Conservation (phyloP, 2,888 invertebrate genomes). For the Chrysina gloriosa region DNA sequence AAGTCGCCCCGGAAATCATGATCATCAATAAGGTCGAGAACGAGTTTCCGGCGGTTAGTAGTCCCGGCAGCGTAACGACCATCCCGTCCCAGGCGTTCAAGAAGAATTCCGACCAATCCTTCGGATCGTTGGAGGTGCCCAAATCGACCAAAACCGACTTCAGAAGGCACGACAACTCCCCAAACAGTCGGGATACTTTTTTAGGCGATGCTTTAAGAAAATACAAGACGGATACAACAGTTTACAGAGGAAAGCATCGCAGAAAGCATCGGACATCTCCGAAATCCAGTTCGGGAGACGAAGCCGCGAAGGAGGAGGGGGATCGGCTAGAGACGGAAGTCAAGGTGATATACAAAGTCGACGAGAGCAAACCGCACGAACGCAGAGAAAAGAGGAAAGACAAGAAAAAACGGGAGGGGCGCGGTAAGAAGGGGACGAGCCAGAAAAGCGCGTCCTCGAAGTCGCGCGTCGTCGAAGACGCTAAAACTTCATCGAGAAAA, state of each 20-base stretch:
- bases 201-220: constrained; percentile 31
- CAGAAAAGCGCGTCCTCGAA: background rate
- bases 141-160: background rate
- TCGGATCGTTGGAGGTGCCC: background rate
- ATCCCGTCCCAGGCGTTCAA: constrained; percentile 2
- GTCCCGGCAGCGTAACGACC: constrained; percentile 26
- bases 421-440: background rate
- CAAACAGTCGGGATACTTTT: constrained; percentile 5
- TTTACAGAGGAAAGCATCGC: constrained; percentile 31
- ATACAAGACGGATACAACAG: constrained; percentile 23
- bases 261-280: constrained; percentile 36
- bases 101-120: constrained; percentile 15
- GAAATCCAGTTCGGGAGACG: constrained; percentile 13
- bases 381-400: background rate
- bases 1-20: constrained; percentile 14
- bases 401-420: constrained; percentile 2
- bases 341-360: constrained; percentile 5
- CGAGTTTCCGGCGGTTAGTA: constrained; percentile 30
- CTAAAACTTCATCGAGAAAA: background rate
- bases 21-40: constrained; percentile 39
- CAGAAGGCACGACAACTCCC: constrained; percentile 27
- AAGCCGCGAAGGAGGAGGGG: background rate
- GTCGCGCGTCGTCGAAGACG: background rate
- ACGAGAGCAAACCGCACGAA: background rate
- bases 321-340: background rate